Evolutionary conservation across 2,113 vertebrate species (phyloP).

Genomic region (Ellobius talpinus): DNA sequence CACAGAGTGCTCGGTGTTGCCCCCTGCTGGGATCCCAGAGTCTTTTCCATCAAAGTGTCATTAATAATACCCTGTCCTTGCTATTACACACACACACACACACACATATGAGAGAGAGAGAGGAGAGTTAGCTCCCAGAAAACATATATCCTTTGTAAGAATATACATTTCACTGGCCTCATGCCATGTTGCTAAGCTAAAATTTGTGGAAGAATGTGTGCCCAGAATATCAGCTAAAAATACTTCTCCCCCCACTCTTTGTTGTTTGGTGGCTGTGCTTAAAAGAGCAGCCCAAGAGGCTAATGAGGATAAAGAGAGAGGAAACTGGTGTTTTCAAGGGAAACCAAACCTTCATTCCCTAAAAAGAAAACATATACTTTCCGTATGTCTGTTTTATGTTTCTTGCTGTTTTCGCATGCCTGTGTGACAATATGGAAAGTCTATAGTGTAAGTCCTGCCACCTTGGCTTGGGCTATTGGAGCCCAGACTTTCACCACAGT

Average conservation of each 20-base stretch:
- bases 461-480: background rate
- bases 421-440: conserved; percentile 26
- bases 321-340: conserved; percentile 71
- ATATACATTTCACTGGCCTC: conserved; percentile 66
- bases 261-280: conserved; percentile 60
- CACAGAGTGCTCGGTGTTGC: background rate
- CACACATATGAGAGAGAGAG: background rate
- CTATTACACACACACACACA: background rate
- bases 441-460: background rate
- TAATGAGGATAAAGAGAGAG: conserved; percentile 68
- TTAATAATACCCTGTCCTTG: conserved; percentile 49
- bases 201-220: conserved; percentile 72
- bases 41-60: conserved; percentile 57
- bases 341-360: conserved; percentile 56
- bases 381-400: conserved; percentile 63
- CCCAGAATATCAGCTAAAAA: conserved; percentile 80
- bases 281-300: conserved; percentile 67
- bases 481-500: background rate
- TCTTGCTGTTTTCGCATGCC: conserved; percentile 35
- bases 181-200: conserved; percentile 73
- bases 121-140: background rate
- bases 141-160: conserved; percentile 57
- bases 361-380: conserved; percentile 65
- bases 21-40: conserved; percentile 59
- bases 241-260: conserved; percentile 38